Conservation (phyloP, 2,888 invertebrate genomes). For the Emesis furor region DNA sequence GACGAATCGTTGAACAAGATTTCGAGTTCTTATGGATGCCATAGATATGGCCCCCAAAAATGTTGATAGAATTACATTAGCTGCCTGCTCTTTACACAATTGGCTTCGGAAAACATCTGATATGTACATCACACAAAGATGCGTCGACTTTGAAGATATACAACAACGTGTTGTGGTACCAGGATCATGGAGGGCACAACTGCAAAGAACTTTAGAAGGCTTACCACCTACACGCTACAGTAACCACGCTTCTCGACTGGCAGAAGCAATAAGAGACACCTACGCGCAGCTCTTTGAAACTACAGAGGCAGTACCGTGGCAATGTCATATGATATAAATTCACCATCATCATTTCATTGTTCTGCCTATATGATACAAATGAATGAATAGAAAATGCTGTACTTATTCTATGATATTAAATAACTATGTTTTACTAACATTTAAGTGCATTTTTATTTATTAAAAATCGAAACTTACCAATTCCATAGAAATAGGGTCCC, state of each 20-base stretch:
- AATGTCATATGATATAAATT: constrained; percentile 58
- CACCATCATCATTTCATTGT: constrained; percentile 50
- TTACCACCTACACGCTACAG: constrained; percentile 4
- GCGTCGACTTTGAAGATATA: constrained; percentile 60
- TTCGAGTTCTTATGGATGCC: constrained; percentile 55
- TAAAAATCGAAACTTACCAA: constrained; percentile 34
- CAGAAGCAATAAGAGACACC: constrained; percentile 47
- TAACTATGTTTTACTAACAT: constrained; percentile 28
- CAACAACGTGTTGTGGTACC: constrained; percentile 61
- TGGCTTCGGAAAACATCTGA: constrained; percentile 68
- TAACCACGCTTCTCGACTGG: background rate
- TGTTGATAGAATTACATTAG: constrained; percentile 66
- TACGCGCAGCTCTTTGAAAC: constrained; percentile 63
- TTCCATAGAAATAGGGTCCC: constrained; percentile 23
- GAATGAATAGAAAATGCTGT: constrained; percentile 24
- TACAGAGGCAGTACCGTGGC: constrained; percentile 60
- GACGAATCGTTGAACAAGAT: constrained; percentile 71
- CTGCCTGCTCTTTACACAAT: constrained; percentile 72
- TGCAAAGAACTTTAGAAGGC: constrained; percentile 51
- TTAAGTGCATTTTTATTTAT: constrained; percentile 37
- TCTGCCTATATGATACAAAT: constrained; percentile 45
- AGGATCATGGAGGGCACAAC: constrained; percentile 64
- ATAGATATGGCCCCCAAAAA: constrained; percentile 59
- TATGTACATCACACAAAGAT: constrained; percentile 68
- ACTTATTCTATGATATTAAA: constrained; percentile 37